Evolutionary conservation across 2,888 invertebrate species (phyloP).

Genomic region (Eupithecia centaureata): DNA sequence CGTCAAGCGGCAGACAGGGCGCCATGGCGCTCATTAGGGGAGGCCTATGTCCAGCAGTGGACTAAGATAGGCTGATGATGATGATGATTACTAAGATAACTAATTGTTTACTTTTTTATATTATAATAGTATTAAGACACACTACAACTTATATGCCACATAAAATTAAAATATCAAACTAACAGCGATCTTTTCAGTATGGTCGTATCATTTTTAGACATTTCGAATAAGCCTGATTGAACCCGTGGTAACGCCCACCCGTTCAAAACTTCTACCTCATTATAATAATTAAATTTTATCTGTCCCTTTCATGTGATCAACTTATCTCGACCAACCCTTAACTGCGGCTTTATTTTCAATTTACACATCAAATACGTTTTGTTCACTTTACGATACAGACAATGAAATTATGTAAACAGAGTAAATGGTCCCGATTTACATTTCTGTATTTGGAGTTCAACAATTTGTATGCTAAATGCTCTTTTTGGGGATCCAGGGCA

Average conservation of each 20-base stretch:
- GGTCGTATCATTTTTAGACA: no score
- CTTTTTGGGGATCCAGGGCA: background rate
- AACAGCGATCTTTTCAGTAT: no score
- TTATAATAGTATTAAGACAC: no score
- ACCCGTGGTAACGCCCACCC: background rate
- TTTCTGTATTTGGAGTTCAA: background rate
- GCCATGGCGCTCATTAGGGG: no score
- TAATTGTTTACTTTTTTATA: no score
- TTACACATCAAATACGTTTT: background rate
- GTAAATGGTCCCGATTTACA: conserved; percentile 7
- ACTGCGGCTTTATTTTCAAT: background rate
- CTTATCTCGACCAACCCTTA: background rate
- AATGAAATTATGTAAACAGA: conserved; percentile 14
- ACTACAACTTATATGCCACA: no score
- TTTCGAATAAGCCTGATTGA: no score
- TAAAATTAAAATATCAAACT: no score
- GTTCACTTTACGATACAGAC: conserved; percentile 10
- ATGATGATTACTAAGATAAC: no score
- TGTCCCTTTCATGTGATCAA: background rate
- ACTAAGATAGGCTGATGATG: no score
- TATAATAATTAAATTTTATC: background rate
- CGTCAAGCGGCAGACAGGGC: no score
- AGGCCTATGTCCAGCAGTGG: no score
- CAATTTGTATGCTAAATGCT: conserved; percentile 7
- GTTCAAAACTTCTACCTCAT: background rate